Conservation (phyloP, 2,797 vertebrate species). For the Eremophila alpestris region DNA sequence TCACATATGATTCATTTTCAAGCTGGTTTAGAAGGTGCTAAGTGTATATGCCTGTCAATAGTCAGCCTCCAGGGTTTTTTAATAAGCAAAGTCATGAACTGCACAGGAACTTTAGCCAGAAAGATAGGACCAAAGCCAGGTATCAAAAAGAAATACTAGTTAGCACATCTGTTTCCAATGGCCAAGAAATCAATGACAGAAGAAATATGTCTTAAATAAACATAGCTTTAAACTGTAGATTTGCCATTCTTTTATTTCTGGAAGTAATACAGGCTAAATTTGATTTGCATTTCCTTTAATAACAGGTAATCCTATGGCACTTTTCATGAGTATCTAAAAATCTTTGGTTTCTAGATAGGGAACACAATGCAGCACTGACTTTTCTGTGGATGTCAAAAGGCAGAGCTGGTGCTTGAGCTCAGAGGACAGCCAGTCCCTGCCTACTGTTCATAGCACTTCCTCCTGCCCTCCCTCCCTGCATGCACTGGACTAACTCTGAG, state of each 20-base stretch:
- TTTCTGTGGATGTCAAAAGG: background rate
- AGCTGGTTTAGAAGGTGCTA: background rate
- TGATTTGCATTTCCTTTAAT: background rate
- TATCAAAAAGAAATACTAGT: background rate
- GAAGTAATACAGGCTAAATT: background rate
- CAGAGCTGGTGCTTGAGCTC: background rate
- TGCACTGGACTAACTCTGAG: background rate
- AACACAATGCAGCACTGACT: background rate
- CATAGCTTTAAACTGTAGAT: background rate
- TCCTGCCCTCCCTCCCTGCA: background rate
- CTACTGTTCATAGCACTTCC: background rate
- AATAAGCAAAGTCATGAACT: background rate
- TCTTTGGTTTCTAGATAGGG: background rate
- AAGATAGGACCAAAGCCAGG: background rate
- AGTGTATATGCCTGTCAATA: background rate
- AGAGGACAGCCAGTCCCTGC: background rate
- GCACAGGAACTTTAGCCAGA: background rate
- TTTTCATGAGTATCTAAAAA: background rate
- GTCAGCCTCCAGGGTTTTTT: background rate
- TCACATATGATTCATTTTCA: background rate
- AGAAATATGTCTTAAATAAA: background rate
- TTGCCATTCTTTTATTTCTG: background rate
- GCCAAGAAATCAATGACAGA: background rate
- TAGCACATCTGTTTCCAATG: background rate
- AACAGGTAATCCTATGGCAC: background rate